Conservation (phyloP, 2,113 vertebrate genomes). For the Acrocephalus kingi region DNA sequence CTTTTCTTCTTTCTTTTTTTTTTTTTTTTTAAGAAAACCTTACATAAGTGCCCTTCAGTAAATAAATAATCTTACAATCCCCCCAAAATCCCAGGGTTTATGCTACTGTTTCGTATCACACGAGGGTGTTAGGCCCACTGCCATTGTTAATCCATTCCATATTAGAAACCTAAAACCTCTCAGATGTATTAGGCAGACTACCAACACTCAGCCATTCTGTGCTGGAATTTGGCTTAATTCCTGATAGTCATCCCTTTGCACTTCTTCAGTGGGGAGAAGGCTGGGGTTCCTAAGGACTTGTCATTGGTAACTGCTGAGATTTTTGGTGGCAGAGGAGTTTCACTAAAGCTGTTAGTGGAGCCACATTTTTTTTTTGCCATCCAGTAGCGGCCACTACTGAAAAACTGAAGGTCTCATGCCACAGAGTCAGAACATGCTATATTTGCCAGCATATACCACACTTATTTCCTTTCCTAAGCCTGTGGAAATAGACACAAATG, state of each 20-base stretch:
- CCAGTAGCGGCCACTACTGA: not conserved
- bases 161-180: constrained; percentile 41
- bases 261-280: not conserved
- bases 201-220: not conserved
- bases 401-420: not conserved
- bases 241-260: not conserved
- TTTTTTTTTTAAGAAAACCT: not conserved
- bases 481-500: not conserved
- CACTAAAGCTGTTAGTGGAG: not conserved
- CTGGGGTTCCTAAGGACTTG: not conserved
- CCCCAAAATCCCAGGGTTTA: not conserved
- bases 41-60: not conserved
- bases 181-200: constrained; percentile 36
- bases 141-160: constrained; percentile 54
- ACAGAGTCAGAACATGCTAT: not conserved
- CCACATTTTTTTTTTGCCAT: not conserved
- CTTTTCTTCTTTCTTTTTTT: not conserved
- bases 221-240: constrained; percentile 48
- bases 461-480: not conserved
- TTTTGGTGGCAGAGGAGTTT: not conserved
- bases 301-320: not conserved
- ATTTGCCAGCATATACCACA: not conserved
- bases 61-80: constrained; percentile 20
- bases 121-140: constrained; percentile 26
- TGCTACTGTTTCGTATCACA: constrained; percentile 61